Evolutionary conservation across 2,113 vertebrate species (phyloP).

Genomic region (Anas platyrhynchos): DNA sequence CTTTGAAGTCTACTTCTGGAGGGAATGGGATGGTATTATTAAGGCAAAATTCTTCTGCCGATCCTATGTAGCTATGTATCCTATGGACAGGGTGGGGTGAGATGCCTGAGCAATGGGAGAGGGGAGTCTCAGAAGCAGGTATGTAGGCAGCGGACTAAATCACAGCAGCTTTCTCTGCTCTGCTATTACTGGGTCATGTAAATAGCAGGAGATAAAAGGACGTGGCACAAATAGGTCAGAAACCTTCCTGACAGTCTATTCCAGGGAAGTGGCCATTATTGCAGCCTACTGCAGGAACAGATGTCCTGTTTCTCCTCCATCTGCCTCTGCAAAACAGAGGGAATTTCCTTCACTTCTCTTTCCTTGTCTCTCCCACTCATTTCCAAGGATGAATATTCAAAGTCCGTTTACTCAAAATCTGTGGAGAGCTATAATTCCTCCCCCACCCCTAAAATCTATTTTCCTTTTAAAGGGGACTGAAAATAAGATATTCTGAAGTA

Average conservation of each 20-base stretch:
- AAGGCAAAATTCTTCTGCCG: neutral
- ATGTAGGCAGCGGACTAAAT: neutral
- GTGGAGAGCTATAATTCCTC: neutral
- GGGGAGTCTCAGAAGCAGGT: neutral
- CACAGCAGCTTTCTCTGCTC: neutral
- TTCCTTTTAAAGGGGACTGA: neutral
- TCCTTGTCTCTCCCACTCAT: neutral
- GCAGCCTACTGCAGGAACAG: neutral
- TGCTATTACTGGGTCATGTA: neutral
- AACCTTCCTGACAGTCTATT: neutral
- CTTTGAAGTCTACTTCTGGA: fast-evolving
- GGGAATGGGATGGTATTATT: neutral
- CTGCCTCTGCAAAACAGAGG: neutral
- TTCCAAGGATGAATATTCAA: constrained; percentile 16
- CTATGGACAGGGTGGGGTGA: too few species aligned
- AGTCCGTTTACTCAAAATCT: neutral
- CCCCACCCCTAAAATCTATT: neutral
- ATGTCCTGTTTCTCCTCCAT: constrained; percentile 47
- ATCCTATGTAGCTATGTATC: neutral
- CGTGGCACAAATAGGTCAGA: constrained; percentile 56
- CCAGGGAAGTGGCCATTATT: neutral
- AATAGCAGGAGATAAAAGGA: constrained; percentile 4
- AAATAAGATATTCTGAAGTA: neutral
- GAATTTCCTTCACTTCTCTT: constrained; percentile 35
- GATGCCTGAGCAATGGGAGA: neutral